Conservation (phyloP, 2,888 invertebrate genomes). For the Priocnemis perturbator region DNA sequence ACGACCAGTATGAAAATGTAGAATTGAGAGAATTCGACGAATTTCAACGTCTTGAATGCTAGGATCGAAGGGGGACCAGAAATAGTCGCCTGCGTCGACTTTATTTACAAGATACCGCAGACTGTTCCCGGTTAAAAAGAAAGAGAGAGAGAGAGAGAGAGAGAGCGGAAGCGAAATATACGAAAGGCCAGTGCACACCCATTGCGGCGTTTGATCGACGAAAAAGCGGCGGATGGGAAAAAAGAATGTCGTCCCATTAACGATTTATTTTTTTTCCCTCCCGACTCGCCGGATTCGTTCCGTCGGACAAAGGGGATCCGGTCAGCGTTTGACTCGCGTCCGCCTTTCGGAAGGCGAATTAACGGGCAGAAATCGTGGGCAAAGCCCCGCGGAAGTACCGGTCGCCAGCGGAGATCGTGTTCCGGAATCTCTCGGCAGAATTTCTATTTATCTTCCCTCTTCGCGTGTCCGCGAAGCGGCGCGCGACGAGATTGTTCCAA, state of each 20-base stretch:
- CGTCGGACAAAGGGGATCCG: too few relatives aligned
- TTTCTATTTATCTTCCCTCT: conserved; percentile 54
- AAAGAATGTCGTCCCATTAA: too few relatives aligned
- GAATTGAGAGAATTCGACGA: background rate
- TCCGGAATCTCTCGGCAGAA: conserved; percentile 33
- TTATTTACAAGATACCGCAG: too few relatives aligned
- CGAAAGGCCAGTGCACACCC: too few relatives aligned
- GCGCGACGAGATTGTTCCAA: conserved; percentile 40
- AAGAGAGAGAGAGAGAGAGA: conserved; percentile 16
- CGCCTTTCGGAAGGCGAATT: conserved; percentile 16
- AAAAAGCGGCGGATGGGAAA: too few relatives aligned
- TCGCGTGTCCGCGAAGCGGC: background rate
- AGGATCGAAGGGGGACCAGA: conserved; percentile 3
- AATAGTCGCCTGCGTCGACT: background rate
- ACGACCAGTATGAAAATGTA: conserved; percentile 5
- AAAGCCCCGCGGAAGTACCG: conserved; percentile 29
- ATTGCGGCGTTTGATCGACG: too few relatives aligned
- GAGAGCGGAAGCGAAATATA: background rate
- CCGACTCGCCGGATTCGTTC: too few relatives aligned
- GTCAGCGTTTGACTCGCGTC: too few relatives aligned
- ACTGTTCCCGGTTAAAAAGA: background rate
- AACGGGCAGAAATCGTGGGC: conserved; percentile 15
- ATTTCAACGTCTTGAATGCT: too few relatives aligned
- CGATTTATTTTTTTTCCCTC: too few relatives aligned
- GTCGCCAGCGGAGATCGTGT: conserved; percentile 23